Evolutionary conservation across 2,113 vertebrate species (phyloP).

Genomic region (Scopus umbretta): DNA sequence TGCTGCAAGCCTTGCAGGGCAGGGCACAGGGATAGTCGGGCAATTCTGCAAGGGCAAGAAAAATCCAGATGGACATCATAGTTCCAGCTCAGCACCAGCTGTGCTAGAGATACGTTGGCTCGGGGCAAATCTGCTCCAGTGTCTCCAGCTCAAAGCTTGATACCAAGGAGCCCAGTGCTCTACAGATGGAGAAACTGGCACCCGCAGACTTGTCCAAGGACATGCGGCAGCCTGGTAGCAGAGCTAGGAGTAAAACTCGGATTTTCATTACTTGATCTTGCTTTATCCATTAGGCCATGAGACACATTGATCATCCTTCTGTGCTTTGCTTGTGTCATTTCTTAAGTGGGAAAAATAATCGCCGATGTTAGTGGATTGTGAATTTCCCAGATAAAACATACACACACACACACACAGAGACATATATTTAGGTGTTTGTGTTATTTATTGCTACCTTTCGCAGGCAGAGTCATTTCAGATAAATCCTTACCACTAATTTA

Average conservation of each 20-base stretch:
- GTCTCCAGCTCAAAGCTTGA: neutral
- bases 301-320: neutral
- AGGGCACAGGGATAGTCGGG: neutral
- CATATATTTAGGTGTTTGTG: neutral
- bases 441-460: neutral
- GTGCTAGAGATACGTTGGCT: neutral
- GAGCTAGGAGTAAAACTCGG: neutral
- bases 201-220: neutral
- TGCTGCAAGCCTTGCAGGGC: neutral
- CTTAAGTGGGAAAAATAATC: neutral
- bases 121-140: neutral
- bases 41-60: neutral
- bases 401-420: no score
- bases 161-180: neutral
- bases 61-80: neutral
- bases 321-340: neutral
- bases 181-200: slow-evolving; percentile 4
- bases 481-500: neutral
- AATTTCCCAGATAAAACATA: neutral
- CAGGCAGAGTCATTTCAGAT: neutral
- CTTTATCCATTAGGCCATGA: neutral
- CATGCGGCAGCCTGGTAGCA: neutral
- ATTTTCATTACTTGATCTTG: neutral
- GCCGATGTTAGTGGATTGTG: neutral
- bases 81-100: neutral